Conservation (phyloP, 2,797 vertebrate genomes). For the Austrolebias charrua region DNA sequence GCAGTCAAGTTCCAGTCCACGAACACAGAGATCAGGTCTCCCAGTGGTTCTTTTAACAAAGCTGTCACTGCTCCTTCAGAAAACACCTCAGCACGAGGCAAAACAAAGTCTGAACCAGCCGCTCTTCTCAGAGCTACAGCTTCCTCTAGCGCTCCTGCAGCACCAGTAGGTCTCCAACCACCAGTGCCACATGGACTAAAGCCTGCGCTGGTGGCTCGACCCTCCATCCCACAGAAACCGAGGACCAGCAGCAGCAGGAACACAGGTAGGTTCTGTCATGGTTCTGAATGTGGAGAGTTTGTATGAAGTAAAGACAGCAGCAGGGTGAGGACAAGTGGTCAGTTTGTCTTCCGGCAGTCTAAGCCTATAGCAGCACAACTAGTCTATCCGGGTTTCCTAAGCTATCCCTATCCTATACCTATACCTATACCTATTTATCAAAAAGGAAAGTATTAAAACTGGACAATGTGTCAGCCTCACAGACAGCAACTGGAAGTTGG, state of each 20-base stretch:
- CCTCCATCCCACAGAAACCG: slow-evolving; percentile 89
- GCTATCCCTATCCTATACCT: too few species aligned
- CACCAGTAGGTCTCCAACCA: slow-evolving; percentile 82
- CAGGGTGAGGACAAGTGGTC: too few species aligned
- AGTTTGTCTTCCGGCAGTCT: too few species aligned
- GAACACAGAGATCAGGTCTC: slow-evolving; percentile 76
- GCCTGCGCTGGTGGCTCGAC: slow-evolving; percentile 83
- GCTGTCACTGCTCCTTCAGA: slow-evolving; percentile 78
- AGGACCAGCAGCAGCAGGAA: slow-evolving; percentile 74
- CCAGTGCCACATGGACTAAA: slow-evolving; percentile 85
- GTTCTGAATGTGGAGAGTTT: too few species aligned
- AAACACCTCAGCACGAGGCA: slow-evolving; percentile 76
- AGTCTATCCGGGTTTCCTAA: too few species aligned
- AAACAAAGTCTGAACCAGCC: slow-evolving; percentile 81
- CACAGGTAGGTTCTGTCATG: slow-evolving; percentile 58
- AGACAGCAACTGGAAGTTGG: too few species aligned
- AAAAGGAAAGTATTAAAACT: too few species aligned
- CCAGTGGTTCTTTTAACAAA: slow-evolving; percentile 59
- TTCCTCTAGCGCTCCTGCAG: slow-evolving; percentile 63
- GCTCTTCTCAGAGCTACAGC: slow-evolving; percentile 79
- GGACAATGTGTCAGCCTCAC: too few species aligned
- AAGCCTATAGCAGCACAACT: too few species aligned
- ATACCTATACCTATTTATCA: too few species aligned
- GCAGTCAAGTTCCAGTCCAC: slow-evolving; percentile 77
- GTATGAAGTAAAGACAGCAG: too few species aligned